A percentile compares a stretch with the other conserved stretches of the same genome.
These are phyloP conservation scores for Noctua janthe DNA, from an alignment of 2,888 invertebrate genomes.

Conservation along the genomic window DNA sequence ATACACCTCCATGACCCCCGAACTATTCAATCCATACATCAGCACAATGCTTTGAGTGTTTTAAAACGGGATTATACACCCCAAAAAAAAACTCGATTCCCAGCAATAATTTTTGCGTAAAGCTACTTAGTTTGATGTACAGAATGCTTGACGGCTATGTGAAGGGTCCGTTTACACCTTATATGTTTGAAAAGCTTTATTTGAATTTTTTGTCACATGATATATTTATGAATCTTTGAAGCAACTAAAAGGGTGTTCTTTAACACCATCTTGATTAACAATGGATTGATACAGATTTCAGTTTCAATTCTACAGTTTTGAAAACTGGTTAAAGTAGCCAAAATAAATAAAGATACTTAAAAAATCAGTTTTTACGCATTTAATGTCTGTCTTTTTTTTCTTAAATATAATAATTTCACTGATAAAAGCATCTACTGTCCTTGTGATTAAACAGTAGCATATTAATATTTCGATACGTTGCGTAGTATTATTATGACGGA, in stretches of 20 bases:
- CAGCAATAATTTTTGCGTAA: too few species aligned
- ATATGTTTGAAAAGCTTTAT: not conserved
- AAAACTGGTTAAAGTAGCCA: not conserved
- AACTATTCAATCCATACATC: too few species aligned
- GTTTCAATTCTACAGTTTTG: not conserved
- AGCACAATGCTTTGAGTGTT: too few species aligned
- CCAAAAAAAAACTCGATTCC: too few species aligned
- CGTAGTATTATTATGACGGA: not conserved
- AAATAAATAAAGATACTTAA: not conserved
- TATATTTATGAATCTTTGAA: not conserved
- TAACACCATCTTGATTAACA: not conserved
- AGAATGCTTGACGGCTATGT: too few species aligned
- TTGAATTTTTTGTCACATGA: not conserved
- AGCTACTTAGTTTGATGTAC: too few species aligned
- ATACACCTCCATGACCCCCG: too few species aligned
- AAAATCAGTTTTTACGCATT: not conserved
- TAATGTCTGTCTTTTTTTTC: not conserved
- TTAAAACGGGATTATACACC: too few species aligned
- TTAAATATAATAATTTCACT: not conserved
- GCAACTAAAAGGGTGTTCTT: not conserved
- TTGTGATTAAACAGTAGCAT: not conserved
- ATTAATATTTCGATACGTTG: not conserved
- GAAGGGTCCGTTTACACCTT: too few species aligned
- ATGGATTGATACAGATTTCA: too few species aligned
- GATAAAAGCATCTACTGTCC: not conserved